A percentile compares a stretch with the other conserved stretches of the same genome.
Conservation (phyloP, 2,113 vertebrate species). For the Cephalopterus ornatus region DNA sequence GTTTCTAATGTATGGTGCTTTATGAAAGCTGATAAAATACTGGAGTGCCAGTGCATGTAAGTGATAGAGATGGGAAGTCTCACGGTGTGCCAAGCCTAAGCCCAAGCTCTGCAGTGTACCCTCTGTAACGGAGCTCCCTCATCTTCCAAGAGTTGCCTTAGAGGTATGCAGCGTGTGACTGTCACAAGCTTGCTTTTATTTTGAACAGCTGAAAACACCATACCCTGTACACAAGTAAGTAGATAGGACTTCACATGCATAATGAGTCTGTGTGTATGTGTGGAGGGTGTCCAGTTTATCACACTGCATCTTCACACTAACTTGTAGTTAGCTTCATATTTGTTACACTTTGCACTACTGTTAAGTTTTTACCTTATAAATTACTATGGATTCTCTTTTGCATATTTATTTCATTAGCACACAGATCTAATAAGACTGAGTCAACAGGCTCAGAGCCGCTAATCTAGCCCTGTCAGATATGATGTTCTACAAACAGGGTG, state of each 20-base stretch:
- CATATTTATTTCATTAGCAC: conserved; percentile 41
- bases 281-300: background rate
- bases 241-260: background rate
- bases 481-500: conserved; percentile 48
- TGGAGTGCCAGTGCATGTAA: background rate
- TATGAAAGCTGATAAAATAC: background rate
- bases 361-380: background rate
- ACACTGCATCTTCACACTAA: background rate
- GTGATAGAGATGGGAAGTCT: background rate
- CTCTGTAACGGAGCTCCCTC: background rate
- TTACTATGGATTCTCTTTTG: background rate
- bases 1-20: background rate
- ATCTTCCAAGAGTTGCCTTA: background rate
- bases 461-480: conserved; percentile 45
- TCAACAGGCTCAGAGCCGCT: conserved; percentile 9
- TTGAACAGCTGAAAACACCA: background rate
- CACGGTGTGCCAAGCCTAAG: background rate
- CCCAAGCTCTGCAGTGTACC: background rate
- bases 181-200: background rate
- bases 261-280: background rate
- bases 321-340: background rate
- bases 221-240: background rate
- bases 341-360: background rate
- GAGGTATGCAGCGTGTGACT: background rate
- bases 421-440: conserved; percentile 17